phyloP scores from a whole-genome alignment of 2,113 vertebrate genomes.

The Odontesthes bonariensis region DNA sequence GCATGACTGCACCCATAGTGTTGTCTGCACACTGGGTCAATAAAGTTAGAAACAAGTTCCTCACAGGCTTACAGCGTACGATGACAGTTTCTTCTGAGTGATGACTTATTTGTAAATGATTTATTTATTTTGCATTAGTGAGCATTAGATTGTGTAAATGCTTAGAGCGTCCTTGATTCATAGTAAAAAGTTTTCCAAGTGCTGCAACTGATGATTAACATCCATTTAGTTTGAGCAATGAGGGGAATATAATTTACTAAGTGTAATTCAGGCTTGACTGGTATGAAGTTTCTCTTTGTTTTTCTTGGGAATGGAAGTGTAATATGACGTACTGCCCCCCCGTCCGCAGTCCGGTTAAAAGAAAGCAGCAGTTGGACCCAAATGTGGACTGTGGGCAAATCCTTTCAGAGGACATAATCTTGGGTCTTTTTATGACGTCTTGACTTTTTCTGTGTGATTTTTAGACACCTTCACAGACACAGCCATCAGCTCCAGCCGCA shows the following conservation, averaged over 20 bases:
- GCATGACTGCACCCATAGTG: no score
- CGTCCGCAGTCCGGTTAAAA: neutral
- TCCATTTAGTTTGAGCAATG: neutral
- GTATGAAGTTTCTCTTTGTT: neutral
- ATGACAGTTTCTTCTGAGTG: neutral
- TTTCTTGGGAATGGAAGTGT: neutral
- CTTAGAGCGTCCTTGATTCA: neutral
- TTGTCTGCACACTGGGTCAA: neutral
- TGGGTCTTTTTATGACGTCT: neutral
- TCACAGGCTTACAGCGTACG: no score
- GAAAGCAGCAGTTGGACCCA: neutral
- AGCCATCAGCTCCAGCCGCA: constrained; percentile 86
- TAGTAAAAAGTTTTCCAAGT: neutral
- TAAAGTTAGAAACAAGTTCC: neutral
- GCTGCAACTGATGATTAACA: neutral
- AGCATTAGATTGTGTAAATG: neutral
- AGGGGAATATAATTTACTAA: neutral
- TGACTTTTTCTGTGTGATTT: neutral
- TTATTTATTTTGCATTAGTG: no score
- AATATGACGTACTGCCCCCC: neutral
- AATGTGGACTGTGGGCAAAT: neutral
- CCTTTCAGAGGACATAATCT: neutral
- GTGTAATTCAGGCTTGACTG: neutral
- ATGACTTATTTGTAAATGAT: no score
- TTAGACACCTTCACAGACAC: constrained; percentile 92